These are phyloP conservation scores for Acleris holmiana DNA, from an alignment of 2,888 invertebrate species.

Conservation along the genomic window DNA sequence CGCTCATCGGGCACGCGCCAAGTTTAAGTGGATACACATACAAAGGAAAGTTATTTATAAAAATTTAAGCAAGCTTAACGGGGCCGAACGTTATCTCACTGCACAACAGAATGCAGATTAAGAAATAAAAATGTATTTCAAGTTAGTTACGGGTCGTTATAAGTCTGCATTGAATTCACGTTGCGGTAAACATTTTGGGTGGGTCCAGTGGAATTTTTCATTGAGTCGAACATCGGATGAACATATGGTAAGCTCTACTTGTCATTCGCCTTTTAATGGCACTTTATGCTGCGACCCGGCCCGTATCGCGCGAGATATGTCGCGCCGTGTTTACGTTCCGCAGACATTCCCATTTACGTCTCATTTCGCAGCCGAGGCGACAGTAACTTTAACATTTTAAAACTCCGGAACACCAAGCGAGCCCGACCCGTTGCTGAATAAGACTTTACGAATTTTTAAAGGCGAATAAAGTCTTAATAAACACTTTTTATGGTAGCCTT, in stretches of 20 bases:
- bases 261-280: slow-evolving; percentile 64
- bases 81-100: background rate
- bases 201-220: slow-evolving; percentile 1
- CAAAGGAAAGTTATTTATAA: slow-evolving; percentile 20
- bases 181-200: background rate
- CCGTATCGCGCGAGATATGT: slow-evolving; percentile 70
- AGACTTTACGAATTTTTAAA: slow-evolving; percentile 82
- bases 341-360: slow-evolving; percentile 75
- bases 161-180: too few species aligned
- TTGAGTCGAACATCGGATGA: slow-evolving; percentile 4
- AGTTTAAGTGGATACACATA: slow-evolving; percentile 27
- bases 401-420: slow-evolving; percentile 69
- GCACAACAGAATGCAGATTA: slow-evolving; percentile 1
- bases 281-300: slow-evolving; percentile 72
- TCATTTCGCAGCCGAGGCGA: slow-evolving; percentile 64
- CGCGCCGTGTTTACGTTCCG: slow-evolving; percentile 63
- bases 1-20: slow-evolving; percentile 35
- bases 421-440: slow-evolving; percentile 64
- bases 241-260: slow-evolving; percentile 43
- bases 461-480: slow-evolving; percentile 80
- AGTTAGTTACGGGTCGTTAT: background rate
- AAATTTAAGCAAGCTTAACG: slow-evolving; percentile 1
- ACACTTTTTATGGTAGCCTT: slow-evolving; percentile 76
- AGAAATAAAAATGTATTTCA: slow-evolving; percentile 2
- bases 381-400: slow-evolving; percentile 79